These are phyloP conservation scores for Yoshiicerus persimilis DNA, from an alignment of 1,140 invertebrate genomes.

Conservation along the genomic window DNA sequence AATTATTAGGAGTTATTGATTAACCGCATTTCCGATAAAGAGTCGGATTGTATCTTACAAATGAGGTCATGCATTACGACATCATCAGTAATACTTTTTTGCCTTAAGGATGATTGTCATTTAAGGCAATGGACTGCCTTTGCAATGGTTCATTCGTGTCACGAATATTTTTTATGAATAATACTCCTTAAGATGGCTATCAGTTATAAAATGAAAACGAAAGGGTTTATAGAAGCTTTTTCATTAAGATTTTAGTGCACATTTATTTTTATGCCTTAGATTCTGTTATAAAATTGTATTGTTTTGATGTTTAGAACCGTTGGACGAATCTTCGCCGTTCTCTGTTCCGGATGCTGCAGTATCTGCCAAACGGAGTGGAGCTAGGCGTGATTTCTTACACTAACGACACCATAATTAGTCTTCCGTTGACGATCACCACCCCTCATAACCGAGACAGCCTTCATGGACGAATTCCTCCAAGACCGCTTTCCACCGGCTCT, in stretches of 20 bases:
- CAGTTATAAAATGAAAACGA: background rate
- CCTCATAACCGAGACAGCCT: slow-evolving; percentile 51
- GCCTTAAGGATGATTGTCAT: background rate
- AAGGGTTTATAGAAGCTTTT: background rate
- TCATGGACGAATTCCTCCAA: slow-evolving; percentile 51
- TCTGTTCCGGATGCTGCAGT: slow-evolving; percentile 50
- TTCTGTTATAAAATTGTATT: background rate
- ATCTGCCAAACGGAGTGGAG: slow-evolving; percentile 50
- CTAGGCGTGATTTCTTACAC: slow-evolving; percentile 51
- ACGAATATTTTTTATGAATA: background rate
- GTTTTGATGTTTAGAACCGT: slow-evolving; percentile 41
- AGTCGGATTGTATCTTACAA: background rate
- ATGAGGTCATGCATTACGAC: background rate
- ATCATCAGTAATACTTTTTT: background rate
- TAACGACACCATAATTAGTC: slow-evolving; percentile 41
- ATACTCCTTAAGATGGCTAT: background rate
- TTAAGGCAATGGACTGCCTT: background rate
- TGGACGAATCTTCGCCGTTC: slow-evolving; percentile 49
- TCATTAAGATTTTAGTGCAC: background rate
- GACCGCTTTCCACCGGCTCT: slow-evolving; percentile 42
- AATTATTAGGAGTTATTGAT: background rate
- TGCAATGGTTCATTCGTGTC: background rate
- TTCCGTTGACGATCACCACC: slow-evolving; percentile 50
- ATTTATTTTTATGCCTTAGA: too few species aligned
- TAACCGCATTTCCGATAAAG: background rate